Evolutionary conservation across 2,113 vertebrate genomes (phyloP), one percentile per base, ranked within the genome.

Genomic region (Dunckerocampus dactyliophorus): DNA sequence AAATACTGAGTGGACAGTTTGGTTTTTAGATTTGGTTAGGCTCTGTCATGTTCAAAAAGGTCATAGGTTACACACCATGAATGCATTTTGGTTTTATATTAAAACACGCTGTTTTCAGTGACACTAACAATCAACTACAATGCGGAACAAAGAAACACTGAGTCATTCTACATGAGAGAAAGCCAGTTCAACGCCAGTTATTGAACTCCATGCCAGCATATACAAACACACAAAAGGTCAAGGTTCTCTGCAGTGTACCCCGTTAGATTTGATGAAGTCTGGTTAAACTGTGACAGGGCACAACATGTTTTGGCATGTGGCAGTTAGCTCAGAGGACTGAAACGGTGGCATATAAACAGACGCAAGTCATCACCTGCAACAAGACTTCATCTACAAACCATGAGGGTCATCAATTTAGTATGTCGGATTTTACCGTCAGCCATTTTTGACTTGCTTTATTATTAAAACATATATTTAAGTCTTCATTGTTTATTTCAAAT

Each of bases 321-420:
- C 24, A 28, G 24, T 28, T 28, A 3, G 24, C 24, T 28, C 24
- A 28, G 37, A 3, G 8, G 37, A 22, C 6, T 11, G 12, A 9
- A 17, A 28, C 24, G 3, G 24, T 49, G 37, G 61, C 13, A 47
- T 73, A 81, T 74, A 79, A 46, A 70, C 6, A 12, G 14, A 62
- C 8, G 47, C 10, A 16, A 4, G 39, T 43, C 20, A 47, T 8
- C 48, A 37, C 56, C 66, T 66, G 3, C 48, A 49, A 45, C 42
- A 20, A 49, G 31, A 69, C 34, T 21, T 59, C 54, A 71, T 24
- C 65, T 4, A 16, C 21, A 52, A 64, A 47, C 54, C 63, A 92
- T 92, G 89, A 87, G 73, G 24, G 50, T 88, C 50, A 9, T 90
- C 65, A 75, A 66, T 56, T 22, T 89, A 3, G 90, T 91, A 83